A percentile compares a stretch with the other conserved stretches of the same genome.
Conservation (phyloP, 2,113 vertebrate genomes). For the Elephas maximus region DNA sequence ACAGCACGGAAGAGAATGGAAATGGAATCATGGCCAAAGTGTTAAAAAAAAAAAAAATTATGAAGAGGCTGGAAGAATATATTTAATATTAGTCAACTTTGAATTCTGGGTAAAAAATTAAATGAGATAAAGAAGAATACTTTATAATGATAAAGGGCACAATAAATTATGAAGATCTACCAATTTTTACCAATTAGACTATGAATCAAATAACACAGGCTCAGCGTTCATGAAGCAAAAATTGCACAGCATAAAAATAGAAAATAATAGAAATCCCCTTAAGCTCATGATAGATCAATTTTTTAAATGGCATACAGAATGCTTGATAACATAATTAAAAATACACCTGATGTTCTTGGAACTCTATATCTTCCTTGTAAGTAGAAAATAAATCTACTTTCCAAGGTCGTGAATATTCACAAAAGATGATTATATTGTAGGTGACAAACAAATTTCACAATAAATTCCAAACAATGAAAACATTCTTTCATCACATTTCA, state of each 20-base stretch:
- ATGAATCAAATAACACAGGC: constrained; percentile 11
- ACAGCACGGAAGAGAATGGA: background rate
- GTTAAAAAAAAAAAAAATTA: background rate
- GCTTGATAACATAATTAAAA: background rate
- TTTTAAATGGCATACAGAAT: background rate
- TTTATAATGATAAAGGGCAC: background rate
- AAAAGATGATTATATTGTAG: background rate
- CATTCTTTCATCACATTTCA: constrained; percentile 4
- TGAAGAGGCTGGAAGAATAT: background rate
- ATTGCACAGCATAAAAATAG: background rate
- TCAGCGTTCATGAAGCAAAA: background rate
- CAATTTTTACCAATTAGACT: background rate
- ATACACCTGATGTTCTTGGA: background rate
- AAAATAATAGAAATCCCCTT: background rate
- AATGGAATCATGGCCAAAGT: too few species aligned
- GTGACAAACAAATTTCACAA: background rate
- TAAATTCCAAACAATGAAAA: constrained; percentile 21
- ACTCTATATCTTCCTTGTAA: background rate
- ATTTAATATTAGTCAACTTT: background rate
- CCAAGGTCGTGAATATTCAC: background rate
- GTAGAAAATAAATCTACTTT: background rate
- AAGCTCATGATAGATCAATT: background rate
- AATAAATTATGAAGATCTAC: background rate
- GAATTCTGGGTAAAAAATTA: background rate
- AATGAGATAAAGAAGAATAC: background rate